phyloP scores from a whole-genome alignment of 2,888 invertebrate genomes.

The Nezara viridula region DNA sequence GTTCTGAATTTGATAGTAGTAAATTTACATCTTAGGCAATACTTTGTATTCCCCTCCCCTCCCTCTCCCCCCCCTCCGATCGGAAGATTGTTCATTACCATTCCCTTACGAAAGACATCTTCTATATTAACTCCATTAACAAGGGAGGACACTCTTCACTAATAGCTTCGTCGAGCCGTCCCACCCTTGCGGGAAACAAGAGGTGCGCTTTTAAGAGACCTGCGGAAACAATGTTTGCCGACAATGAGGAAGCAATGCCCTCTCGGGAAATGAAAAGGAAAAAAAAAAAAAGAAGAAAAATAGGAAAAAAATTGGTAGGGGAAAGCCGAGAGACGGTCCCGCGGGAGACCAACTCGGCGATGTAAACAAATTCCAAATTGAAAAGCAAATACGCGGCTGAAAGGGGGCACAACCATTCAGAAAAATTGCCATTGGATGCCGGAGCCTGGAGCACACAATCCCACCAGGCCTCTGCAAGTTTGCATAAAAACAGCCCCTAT shows the following conservation, averaged over 20 bases:
- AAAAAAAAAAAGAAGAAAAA: not conserved
- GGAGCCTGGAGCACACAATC: not conserved
- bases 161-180: not conserved
- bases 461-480: constrained; percentile 15
- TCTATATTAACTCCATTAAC: not conserved
- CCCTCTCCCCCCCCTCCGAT: too few species aligned
- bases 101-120: not conserved
- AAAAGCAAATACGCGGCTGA: constrained; percentile 57
- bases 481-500: constrained; percentile 41
- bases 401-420: constrained; percentile 54
- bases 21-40: not conserved
- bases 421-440: constrained; percentile 55
- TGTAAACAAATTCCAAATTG: constrained; percentile 59
- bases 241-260: constrained; percentile 51
- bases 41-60: not conserved
- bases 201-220: not conserved
- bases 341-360: constrained; percentile 44
- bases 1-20: not conserved
- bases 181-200: constrained; percentile 30
- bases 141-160: not conserved
- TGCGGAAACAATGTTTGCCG: constrained; percentile 27
- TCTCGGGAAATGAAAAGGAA: constrained; percentile 50
- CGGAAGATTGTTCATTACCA: not conserved
- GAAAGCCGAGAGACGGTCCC: constrained; percentile 31
- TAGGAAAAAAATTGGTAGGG: not conserved